phyloP scores from a whole-genome alignment of 2,888 invertebrate genomes.

The Drepanosiphum platanoidis region DNA sequence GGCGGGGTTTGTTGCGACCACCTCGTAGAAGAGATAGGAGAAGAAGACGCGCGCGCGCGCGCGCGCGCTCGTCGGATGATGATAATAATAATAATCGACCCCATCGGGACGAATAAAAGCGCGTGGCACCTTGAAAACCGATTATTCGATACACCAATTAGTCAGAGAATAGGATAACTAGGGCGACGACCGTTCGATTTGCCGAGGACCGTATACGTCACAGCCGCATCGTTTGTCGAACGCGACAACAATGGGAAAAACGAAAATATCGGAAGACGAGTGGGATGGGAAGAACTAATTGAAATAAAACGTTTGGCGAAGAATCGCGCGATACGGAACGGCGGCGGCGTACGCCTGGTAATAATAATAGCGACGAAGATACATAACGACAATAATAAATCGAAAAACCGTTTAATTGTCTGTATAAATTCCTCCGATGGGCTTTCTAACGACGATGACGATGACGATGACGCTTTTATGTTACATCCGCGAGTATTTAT shows the following conservation, averaged over 20 bases:
- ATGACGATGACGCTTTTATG: background rate
- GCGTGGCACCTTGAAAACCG: conserved; percentile 54
- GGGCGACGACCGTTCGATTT: conserved; percentile 55
- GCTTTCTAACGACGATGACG: too few species aligned
- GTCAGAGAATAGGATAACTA: conserved; percentile 45
- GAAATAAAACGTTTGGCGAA: background rate
- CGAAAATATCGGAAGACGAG: background rate
- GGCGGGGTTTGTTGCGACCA: conserved; percentile 17
- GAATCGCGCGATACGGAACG: background rate
- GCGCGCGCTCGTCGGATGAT: background rate
- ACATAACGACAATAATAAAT: too few species aligned
- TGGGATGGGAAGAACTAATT: background rate
- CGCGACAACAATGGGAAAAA: background rate
- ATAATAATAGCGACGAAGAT: background rate
- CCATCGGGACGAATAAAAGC: conserved; percentile 41
- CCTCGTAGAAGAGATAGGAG: background rate
- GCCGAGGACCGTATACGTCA: background rate
- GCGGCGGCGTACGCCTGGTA: background rate
- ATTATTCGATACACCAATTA: conserved; percentile 54
- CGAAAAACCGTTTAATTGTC: too few species aligned
- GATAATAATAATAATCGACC: too few species aligned
- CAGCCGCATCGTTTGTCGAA: background rate
- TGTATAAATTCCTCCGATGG: too few species aligned
- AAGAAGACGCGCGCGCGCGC: background rate
- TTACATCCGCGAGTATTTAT: background rate